Base-by-base conservation (phyloP, 2,113 vertebrate genomes). In the Austrofundulus limnaeus region DNA sequence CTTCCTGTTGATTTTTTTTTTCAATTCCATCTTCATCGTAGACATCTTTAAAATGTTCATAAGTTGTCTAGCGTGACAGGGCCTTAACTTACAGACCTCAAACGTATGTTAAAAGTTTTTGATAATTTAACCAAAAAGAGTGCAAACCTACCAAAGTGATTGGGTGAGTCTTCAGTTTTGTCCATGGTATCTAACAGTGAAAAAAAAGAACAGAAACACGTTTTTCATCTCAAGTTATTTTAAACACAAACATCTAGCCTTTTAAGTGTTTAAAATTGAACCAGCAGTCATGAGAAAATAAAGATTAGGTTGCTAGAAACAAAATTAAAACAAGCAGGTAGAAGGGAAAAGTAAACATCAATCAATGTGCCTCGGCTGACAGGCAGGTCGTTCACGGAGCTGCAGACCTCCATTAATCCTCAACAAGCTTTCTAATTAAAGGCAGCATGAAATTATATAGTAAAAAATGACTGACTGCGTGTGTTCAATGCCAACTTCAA, bases 161-260 rank as follows among this genome's bases (percentile, higher is more conserved):
- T 10, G 97, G 97, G 70, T 98, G 95, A 41, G 96, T 96, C 92
- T 99, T 99, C 81, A 99, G 72, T 87, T 99, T 99, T 66, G 97
- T 99, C 97, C 97, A 99, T 71, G 95, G 97, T 84, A 99, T 99
- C 97, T 99, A 86, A 39, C 83, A 89, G 28, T 28, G 37, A 46
- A 58, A 64, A 34, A 77, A 11, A n/a, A 52, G 34, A 52, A 12
- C n/a, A 67, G n/a, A 51, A 1, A 6, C 39, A 80, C 54, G 72
- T 65, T 63, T 34, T 50, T 19, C 47, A 11, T 49, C 23, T 37
- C 15, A 46, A 4, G 17, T 16, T 7, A 28, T n/a, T 28, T 28
- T 28, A 7, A 28, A 28, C 28, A 28, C 28, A n/a, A 58, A 42
- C 14, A 16, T 6, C 14, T 15, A 4, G 13, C n/a, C n/a, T n/a